phyloP scores from a whole-genome alignment of 2,888 invertebrate species.

The Caenorhabditis virilis region DNA sequence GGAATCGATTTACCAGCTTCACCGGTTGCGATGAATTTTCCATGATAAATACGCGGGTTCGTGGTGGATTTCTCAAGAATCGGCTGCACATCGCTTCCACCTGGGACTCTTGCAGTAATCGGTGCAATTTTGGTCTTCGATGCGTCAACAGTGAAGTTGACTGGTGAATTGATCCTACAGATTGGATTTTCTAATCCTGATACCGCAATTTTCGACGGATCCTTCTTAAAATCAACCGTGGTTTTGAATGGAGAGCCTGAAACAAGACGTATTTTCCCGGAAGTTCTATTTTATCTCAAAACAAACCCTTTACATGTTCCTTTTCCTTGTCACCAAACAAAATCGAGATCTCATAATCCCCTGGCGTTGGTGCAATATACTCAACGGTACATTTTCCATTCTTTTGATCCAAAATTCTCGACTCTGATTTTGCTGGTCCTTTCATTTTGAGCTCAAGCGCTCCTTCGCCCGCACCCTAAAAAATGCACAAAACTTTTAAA shows the following conservation, averaged over 20 bases:
- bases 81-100: conserved; percentile 17
- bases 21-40: conserved; percentile 33
- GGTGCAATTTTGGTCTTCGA: conserved; percentile 37
- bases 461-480: conserved; percentile 87
- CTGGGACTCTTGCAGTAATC: conserved; percentile 28
- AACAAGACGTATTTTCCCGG: neutral
- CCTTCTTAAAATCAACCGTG: conserved; percentile 40
- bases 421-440: conserved; percentile 87
- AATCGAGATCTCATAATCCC: conserved; percentile 75
- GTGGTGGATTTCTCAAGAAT: conserved; percentile 11
- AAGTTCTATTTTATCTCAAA: neutral
- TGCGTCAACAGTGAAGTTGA: conserved; percentile 43
- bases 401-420: conserved; percentile 76
- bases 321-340: conserved; percentile 47
- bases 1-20: conserved; percentile 34
- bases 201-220: conserved; percentile 29
- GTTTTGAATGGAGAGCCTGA: conserved; percentile 50
- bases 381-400: conserved; percentile 94
- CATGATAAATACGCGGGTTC: conserved; percentile 37
- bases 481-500: neutral
- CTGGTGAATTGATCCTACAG: conserved; percentile 27
- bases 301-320: conserved; percentile 44
- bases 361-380: conserved; percentile 91
- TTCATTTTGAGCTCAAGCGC: conserved; percentile 92
- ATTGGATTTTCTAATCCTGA: conserved; percentile 32